Percentiles rank a stretch among this genome's conserved stretches.
phyloP scores from a whole-genome alignment of 1,140 invertebrate species.

The Cryptotermes secundus region DNA sequence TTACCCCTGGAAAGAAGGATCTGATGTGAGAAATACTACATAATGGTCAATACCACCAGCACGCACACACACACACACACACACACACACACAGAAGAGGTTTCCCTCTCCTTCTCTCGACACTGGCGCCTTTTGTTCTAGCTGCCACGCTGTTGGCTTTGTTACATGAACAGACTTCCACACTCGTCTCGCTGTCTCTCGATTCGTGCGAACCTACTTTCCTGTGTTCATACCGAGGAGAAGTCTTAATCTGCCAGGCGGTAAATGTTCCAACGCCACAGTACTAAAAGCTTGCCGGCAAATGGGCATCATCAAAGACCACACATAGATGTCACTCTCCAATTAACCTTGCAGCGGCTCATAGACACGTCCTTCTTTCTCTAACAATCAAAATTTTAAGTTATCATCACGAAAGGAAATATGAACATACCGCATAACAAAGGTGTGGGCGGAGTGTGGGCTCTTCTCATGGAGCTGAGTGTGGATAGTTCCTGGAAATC shows the following conservation, averaged over 20 bases:
- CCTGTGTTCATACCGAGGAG: not conserved
- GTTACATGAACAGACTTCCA: no score
- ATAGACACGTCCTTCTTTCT: not conserved
- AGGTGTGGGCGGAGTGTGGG: not conserved
- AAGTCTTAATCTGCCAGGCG: not conserved
- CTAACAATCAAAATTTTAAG: not conserved
- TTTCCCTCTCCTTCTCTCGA: not conserved
- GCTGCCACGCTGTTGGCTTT: not conserved
- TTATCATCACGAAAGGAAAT: not conserved
- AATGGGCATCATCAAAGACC: constrained; percentile 9
- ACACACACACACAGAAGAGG: not conserved
- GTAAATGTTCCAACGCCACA: no score
- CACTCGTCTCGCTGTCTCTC: no score
- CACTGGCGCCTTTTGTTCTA: not conserved
- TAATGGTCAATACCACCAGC: not conserved
- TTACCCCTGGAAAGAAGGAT: not conserved
- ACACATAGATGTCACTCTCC: not conserved
- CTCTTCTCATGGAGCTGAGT: no score
- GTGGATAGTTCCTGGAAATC: no score
- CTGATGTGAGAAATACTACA: not conserved
- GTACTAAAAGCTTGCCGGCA: not conserved
- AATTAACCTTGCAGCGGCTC: not conserved
- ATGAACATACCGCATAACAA: not conserved
- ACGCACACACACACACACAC: not conserved
- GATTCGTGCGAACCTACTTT: no score